A percentile compares a stretch with the other conserved stretches of the same genome.
These are phyloP conservation scores for Trinorchestia longiramus DNA, from an alignment of 1,140 invertebrate genomes.

Conservation along the genomic window DNA sequence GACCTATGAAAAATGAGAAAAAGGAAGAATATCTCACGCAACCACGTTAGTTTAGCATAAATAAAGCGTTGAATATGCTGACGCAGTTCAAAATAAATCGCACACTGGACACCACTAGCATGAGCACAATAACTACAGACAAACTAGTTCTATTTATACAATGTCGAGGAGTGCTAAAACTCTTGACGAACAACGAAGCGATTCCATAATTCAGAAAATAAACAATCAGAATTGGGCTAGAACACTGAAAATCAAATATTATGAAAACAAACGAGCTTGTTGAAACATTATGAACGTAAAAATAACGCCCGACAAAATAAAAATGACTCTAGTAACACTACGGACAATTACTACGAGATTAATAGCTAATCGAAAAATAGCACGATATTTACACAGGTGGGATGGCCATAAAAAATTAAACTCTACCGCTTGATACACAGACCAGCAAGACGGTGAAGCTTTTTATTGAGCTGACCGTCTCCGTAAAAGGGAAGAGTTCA, in stretches of 20 bases:
- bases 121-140: neutral
- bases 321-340: constrained; percentile 35
- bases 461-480: neutral
- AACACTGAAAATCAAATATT: too few species aligned
- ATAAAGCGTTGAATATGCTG: neutral
- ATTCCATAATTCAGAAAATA: neutral
- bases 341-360: constrained; percentile 10
- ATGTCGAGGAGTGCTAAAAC: neutral
- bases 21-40: neutral
- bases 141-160: neutral
- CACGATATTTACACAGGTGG: constrained; percentile 48
- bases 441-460: neutral
- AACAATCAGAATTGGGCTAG: neutral
- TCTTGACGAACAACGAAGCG: neutral
- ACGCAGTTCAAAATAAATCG: neutral
- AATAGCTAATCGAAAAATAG: constrained; percentile 38
- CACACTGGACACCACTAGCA: too few species aligned
- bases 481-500: neutral
- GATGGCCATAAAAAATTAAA: constrained; percentile 45
- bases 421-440: neutral
- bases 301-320: neutral
- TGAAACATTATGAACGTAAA: neutral
- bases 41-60: neutral
- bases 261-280: neutral
- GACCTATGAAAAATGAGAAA: neutral